A percentile compares a stretch with the other conserved stretches of the same genome.
These are phyloP conservation scores for Pelagia noctiluca DNA, from an alignment of 30 jellyfish, hydroid and myxozoan genomes.

Conservation along the genomic window DNA sequence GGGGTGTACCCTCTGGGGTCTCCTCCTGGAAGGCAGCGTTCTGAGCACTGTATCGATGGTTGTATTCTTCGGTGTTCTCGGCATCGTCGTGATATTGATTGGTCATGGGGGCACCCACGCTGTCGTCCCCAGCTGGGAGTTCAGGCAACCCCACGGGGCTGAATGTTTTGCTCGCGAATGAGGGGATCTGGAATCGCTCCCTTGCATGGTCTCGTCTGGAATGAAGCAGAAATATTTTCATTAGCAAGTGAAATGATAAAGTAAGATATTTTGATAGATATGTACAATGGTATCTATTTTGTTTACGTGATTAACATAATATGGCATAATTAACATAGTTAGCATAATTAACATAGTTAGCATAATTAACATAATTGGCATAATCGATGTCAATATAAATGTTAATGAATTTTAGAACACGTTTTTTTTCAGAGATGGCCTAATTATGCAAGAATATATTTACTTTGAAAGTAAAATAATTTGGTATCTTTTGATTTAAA, in stretches of 20 bases:
- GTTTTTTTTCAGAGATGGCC: too few relatives aligned
- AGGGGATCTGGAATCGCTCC: slow-evolving; percentile 53
- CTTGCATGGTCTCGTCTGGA: slow-evolving; percentile 49
- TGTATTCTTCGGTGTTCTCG: slow-evolving; percentile 28
- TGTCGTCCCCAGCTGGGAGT: slow-evolving; percentile 73
- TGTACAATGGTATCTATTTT: neutral
- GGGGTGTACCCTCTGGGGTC: slow-evolving; percentile 15
- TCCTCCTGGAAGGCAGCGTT: slow-evolving; percentile 9
- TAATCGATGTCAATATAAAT: too few relatives aligned
- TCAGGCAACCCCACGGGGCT: slow-evolving; percentile 72
- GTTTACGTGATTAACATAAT: too few relatives aligned
- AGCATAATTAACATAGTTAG: too few relatives aligned
- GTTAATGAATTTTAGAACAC: too few relatives aligned
- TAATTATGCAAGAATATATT: too few relatives aligned
- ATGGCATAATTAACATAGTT: too few relatives aligned
- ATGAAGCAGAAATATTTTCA: neutral
- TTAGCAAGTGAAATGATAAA: neutral
- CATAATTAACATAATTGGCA: too few relatives aligned
- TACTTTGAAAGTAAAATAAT: too few relatives aligned
- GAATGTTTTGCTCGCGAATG: slow-evolving; percentile 28
- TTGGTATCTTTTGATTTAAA: too few relatives aligned
- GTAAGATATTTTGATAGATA: neutral
- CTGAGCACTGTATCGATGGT: too few relatives aligned
- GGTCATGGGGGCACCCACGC: slow-evolving; percentile 55
- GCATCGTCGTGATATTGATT: slow-evolving; percentile 55